Evolutionary conservation across 2,888 invertebrate genomes (phyloP).

Genomic region (Cremastinae sp.): DNA sequence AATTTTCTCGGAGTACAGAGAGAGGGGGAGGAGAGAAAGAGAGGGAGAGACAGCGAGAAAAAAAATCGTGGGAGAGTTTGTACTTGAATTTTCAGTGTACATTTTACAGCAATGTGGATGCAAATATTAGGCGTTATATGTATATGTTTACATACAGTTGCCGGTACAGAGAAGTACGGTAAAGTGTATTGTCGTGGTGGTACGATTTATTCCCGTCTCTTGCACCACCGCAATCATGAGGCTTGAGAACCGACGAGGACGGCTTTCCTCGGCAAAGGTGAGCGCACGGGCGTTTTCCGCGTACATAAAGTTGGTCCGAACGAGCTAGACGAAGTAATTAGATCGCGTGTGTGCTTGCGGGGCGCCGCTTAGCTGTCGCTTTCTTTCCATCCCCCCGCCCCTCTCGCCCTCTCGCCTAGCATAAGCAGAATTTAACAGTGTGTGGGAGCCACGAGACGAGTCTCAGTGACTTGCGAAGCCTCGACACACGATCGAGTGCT

Average conservation of each 20-base stretch:
- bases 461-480: too few species aligned
- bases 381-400: slow-evolving; percentile 3
- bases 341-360: slow-evolving; percentile 51
- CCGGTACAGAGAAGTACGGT: not conserved
- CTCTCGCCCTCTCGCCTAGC: too few species aligned
- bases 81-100: not conserved
- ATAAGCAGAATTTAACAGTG: too few species aligned
- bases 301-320: slow-evolving; percentile 57
- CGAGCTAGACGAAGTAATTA: slow-evolving; percentile 61
- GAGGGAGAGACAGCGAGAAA: slow-evolving; percentile 25
- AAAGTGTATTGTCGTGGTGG: slow-evolving; percentile 20
- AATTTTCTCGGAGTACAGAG: slow-evolving; percentile 40
- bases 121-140: slow-evolving; percentile 18
- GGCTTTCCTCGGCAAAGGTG: slow-evolving; percentile 7
- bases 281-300: slow-evolving; percentile 46
- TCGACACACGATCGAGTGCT: too few species aligned
- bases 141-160: not conserved
- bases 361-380: slow-evolving; percentile 39
- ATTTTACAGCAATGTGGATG: not conserved
- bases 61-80: slow-evolving; percentile 37
- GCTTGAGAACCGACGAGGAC: slow-evolving; percentile 44
- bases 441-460: too few species aligned
- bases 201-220: slow-evolving; percentile 58
- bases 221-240: slow-evolving; percentile 56
- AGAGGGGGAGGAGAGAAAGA: not conserved